Percentiles rank a stretch among this genome's conserved stretches.
These are phyloP conservation scores for Araneus ventricosus DNA, from an alignment of 1,140 invertebrate genomes.

Conservation along the genomic window DNA sequence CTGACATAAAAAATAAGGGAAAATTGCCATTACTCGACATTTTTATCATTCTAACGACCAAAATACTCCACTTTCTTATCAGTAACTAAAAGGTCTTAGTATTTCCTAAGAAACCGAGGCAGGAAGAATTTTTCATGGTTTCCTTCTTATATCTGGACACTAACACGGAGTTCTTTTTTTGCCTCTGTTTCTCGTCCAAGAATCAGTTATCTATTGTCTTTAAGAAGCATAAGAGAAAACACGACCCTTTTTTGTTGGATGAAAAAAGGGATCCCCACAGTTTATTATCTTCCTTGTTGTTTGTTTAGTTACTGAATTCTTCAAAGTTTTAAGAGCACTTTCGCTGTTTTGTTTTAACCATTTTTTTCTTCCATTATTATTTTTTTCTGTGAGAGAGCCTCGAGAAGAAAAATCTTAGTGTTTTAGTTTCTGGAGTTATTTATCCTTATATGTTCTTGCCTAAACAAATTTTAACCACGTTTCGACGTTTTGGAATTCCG, in stretches of 20 bases:
- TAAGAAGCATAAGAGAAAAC: not conserved
- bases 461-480: constrained; percentile 70
- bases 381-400: not conserved
- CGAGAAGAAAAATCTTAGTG: not conserved
- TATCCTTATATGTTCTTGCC: constrained; percentile 42
- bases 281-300: constrained; percentile 37
- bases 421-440: constrained; percentile 14
- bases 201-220: constrained; percentile 47
- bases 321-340: constrained; percentile 53
- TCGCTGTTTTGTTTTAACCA: not conserved
- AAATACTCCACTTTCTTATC: not conserved
- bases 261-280: not conserved
- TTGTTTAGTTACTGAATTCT: constrained; percentile 57
- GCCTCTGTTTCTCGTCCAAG: not conserved
- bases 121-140: not conserved
- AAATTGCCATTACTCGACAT: too few species aligned
- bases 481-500: constrained; percentile 61
- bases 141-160: not conserved
- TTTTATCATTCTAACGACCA: not conserved
- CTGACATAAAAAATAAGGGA: too few species aligned
- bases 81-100: not conserved
- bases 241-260: not conserved
- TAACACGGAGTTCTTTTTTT: not conserved
- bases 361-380: not conserved
- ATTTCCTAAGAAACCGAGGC: not conserved